phyloP scores from a whole-genome alignment of 2,113 vertebrate species.

The Melanocharis versteri region DNA sequence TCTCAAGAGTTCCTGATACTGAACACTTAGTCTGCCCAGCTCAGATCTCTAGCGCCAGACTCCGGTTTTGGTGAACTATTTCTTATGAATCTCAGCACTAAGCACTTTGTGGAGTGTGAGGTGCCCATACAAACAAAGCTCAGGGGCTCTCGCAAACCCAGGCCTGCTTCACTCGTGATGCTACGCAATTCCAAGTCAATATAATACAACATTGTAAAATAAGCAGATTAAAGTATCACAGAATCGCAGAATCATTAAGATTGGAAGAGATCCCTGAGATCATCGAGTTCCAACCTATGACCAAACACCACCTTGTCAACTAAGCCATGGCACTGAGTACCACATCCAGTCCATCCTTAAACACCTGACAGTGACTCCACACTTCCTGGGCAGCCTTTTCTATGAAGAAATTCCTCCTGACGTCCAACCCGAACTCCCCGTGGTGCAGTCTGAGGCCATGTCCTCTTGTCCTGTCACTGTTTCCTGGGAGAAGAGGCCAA shows the following conservation, averaged over 20 bases:
- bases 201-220: not conserved
- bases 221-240: not conserved
- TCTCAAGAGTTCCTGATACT: not conserved
- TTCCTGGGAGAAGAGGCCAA: not conserved
- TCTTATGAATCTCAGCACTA: not conserved
- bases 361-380: not conserved
- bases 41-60: not conserved
- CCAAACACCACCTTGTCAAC: not conserved
- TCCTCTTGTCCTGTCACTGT: not conserved
- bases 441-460: not conserved
- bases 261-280: not conserved
- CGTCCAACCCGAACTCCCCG: not conserved
- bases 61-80: not conserved
- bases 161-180: not conserved
- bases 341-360: not conserved
- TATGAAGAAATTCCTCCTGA: not conserved
- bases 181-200: not conserved
- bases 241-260: not conserved
- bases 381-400: not conserved
- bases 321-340: not conserved
- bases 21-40: not conserved
- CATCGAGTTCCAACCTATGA: not conserved
- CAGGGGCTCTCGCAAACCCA: not conserved
- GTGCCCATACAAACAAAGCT: rapidly evolving
- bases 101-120: not conserved